Evolutionary conservation across 2,113 vertebrate species (phyloP).

Genomic region (Crotalus horridus): DNA sequence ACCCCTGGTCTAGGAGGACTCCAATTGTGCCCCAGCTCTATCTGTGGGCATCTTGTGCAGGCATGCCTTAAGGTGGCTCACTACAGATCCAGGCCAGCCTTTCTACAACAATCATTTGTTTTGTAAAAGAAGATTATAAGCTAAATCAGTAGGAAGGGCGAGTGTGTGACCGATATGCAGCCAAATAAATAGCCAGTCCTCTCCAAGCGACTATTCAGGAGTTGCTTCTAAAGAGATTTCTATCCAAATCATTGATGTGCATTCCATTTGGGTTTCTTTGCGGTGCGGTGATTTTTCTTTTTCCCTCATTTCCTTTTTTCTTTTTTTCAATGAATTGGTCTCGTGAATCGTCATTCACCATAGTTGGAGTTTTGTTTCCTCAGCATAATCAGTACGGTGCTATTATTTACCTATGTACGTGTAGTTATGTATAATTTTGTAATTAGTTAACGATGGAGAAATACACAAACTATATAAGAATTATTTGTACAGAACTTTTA

Average conservation of each 20-base stretch:
- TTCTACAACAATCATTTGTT: slow-evolving; percentile 37
- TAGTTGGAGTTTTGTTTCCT: slow-evolving; percentile 71
- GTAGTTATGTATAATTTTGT: slow-evolving; percentile 81
- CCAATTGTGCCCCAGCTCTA: not conserved
- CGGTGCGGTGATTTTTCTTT: slow-evolving; percentile 3
- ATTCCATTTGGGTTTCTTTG: slow-evolving; percentile 79
- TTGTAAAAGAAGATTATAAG: slow-evolving; percentile 20
- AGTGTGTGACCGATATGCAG: not conserved
- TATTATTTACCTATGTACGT: slow-evolving; percentile 84
- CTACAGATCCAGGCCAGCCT: slow-evolving; percentile 42
- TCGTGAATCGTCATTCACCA: slow-evolving; percentile 55
- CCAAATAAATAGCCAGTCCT: slow-evolving; percentile 10
- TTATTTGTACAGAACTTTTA: slow-evolving; percentile 76
- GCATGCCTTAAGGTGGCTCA: slow-evolving; percentile 17
- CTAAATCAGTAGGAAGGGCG: not conserved
- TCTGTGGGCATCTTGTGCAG: not conserved
- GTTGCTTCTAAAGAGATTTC: slow-evolving; percentile 54
- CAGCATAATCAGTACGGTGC: slow-evolving; percentile 80
- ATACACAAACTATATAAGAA: slow-evolving; percentile 72
- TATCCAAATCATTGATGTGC: slow-evolving; percentile 91
- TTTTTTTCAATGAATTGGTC: slow-evolving; percentile 62
- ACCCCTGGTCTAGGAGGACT: not conserved
- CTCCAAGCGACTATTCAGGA: slow-evolving; percentile 40
- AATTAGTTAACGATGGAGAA: slow-evolving; percentile 73
- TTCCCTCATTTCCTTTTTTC: slow-evolving; percentile 29